Percentiles rank a stretch among this genome's conserved stretches.
Evolutionary conservation across 2,113 vertebrate species (phyloP).

Genomic region (Carollia perspicillata): DNA sequence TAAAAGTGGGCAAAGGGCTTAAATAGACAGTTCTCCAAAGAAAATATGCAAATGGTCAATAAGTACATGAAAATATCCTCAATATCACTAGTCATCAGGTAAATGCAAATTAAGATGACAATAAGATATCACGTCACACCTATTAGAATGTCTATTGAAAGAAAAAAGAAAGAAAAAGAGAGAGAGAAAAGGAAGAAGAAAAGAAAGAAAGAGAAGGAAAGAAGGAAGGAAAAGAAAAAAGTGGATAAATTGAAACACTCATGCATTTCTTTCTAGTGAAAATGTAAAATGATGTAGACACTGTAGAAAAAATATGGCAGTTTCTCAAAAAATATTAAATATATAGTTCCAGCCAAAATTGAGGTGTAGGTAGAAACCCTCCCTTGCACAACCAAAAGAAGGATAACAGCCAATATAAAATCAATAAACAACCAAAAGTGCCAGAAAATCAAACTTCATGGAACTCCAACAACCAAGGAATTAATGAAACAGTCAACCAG

Average conservation of each 20-base stretch:
- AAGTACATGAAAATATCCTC: background rate
- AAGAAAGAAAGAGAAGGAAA: no score
- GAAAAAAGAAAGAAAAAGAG: background rate
- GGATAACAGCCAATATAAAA: no score
- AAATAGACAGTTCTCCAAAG: background rate
- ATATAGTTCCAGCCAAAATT: no score
- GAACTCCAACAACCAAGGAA: no score
- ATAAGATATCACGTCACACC: background rate
- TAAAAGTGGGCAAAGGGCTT: background rate
- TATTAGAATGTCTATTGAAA: background rate
- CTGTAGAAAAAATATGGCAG: background rate
- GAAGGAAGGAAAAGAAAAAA: background rate
- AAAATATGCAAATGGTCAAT: background rate
- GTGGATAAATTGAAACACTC: background rate
- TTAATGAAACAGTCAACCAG: no score
- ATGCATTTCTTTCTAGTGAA: background rate
- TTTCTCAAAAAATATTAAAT: background rate
- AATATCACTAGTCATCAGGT: background rate
- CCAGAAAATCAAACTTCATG: no score
- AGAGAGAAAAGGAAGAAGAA: no score
- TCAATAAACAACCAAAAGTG: no score
- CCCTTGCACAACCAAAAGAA: no score
- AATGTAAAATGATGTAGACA: background rate
- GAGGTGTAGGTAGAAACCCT: no score
- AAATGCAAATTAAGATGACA: background rate